A percentile compares a stretch with the other conserved stretches of the same genome.
phyloP scores from a whole-genome alignment of 2,888 invertebrate genomes.

The Troides oblongomaculatus region DNA sequence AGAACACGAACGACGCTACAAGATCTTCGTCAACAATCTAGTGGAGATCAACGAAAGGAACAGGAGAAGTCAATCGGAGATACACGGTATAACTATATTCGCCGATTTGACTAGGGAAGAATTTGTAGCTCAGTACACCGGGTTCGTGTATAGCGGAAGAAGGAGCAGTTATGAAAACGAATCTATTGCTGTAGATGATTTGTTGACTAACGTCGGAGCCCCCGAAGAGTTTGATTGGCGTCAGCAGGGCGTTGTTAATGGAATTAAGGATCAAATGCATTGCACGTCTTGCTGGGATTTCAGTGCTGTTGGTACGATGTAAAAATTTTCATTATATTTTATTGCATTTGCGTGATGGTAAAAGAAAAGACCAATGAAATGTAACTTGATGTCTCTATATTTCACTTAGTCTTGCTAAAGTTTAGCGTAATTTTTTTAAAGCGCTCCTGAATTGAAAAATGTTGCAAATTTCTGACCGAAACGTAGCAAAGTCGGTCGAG shows the following conservation, averaged over 20 bases:
- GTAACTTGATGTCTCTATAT: no score
- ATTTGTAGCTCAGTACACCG: slow-evolving; percentile 19
- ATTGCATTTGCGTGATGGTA: no score
- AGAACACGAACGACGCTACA: slow-evolving; percentile 1
- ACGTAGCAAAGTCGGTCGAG: no score
- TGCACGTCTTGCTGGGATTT: slow-evolving; percentile 91
- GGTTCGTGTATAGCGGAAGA: slow-evolving; percentile 3
- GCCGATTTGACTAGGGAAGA: slow-evolving; percentile 36
- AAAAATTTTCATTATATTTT: not conserved
- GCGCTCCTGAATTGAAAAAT: no score
- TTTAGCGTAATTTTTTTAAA: no score
- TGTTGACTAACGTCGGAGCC: slow-evolving; percentile 23
- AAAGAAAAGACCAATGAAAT: no score
- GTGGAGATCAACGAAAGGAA: slow-evolving; percentile 6
- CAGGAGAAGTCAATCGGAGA: not conserved
- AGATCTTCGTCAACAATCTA: slow-evolving; percentile 7
- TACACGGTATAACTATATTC: slow-evolving; percentile 31
- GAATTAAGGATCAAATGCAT: slow-evolving; percentile 86
- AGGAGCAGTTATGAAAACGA: not conserved
- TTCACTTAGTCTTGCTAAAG: no score
- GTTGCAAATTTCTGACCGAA: no score
- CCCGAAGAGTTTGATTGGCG: slow-evolving; percentile 83
- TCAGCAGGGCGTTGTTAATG: slow-evolving; percentile 85
- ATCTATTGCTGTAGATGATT: not conserved
- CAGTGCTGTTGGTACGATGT: slow-evolving; percentile 35